These are phyloP conservation scores for Enteromius treurensis DNA, from an alignment of 2,797 vertebrate genomes.

Conservation along the genomic window DNA sequence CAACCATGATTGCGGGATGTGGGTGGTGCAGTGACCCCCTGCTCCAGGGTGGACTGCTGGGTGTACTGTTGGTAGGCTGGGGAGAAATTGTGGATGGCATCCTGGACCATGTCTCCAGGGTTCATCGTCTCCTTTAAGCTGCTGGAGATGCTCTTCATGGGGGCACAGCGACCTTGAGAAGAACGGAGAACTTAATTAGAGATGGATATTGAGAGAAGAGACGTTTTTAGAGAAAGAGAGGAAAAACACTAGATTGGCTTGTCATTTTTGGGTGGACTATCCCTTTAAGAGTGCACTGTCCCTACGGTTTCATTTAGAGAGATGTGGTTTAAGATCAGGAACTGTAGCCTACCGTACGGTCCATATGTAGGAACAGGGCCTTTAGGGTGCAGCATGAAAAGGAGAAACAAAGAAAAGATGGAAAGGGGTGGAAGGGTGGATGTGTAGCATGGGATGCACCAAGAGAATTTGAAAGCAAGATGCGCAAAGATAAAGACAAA, in stretches of 20 bases:
- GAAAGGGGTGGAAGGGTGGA: neutral
- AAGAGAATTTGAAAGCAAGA: neutral
- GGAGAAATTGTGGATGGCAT: slow-evolving; percentile 98
- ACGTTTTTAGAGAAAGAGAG: neutral
- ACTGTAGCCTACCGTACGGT: slow-evolving; percentile 76
- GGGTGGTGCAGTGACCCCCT: slow-evolving; percentile 71
- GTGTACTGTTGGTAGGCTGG: slow-evolving; percentile 99
- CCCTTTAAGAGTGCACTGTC: slow-evolving; percentile 15
- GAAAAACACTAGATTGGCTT: neutral
- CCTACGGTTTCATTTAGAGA: neutral
- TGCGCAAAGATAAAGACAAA: neutral
- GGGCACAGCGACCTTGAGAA: slow-evolving; percentile 86
- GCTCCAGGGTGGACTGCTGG: slow-evolving; percentile 94
- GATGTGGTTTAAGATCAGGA: slow-evolving; percentile 19
- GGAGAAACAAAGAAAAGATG: slow-evolving; percentile 49
- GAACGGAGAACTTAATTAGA: neutral
- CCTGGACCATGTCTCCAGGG: slow-evolving; percentile 96
- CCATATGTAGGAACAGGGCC: slow-evolving; percentile 75
- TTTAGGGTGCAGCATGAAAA: slow-evolving; percentile 71
- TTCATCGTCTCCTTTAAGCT: slow-evolving; percentile 99
- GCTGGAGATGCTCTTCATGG: slow-evolving; percentile 99
- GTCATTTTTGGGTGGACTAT: neutral
- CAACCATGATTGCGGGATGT: slow-evolving; percentile 79
- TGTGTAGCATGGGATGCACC: neutral
- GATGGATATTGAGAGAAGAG: slow-evolving; percentile 26